Evolutionary conservation across 2,888 invertebrate species (phyloP).

Genomic region (Drosophila mettleri): DNA sequence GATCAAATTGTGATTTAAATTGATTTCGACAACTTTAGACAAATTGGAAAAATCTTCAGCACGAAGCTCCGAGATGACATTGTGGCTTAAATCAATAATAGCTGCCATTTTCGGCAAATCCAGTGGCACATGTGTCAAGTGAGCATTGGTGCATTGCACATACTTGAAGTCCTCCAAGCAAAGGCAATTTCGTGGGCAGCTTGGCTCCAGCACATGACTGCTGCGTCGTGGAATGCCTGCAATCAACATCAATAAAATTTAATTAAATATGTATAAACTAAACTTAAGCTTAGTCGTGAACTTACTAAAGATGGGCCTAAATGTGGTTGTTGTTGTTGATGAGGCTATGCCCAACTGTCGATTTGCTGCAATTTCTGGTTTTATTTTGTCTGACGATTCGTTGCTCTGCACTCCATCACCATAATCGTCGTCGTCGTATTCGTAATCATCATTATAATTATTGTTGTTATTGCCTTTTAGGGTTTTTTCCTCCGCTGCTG

Average conservation of each 20-base stretch:
- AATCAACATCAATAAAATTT: neutral
- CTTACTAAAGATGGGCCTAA: slow-evolving; percentile 72
- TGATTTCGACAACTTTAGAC: slow-evolving; percentile 80
- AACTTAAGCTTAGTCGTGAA: neutral
- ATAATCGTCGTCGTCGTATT: slow-evolving; percentile 68
- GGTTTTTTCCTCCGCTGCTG: slow-evolving; percentile 62
- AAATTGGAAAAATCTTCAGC: slow-evolving; percentile 79
- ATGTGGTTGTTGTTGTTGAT: slow-evolving; percentile 70
- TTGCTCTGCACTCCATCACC: slow-evolving; percentile 53
- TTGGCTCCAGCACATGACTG: slow-evolving; percentile 80
- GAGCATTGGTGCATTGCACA: slow-evolving; percentile 86
- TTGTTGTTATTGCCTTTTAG: slow-evolving; percentile 51
- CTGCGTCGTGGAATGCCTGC: slow-evolving; percentile 79
- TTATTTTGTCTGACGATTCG: slow-evolving; percentile 12
- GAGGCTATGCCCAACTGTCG: slow-evolving; percentile 48
- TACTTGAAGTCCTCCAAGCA: slow-evolving; percentile 82
- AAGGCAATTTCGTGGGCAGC: slow-evolving; percentile 82
- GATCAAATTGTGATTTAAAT: slow-evolving; percentile 80
- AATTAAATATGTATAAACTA: neutral
- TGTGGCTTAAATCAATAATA: slow-evolving; percentile 83
- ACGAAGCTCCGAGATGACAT: slow-evolving; percentile 79
- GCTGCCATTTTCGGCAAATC: slow-evolving; percentile 81
- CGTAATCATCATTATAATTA: slow-evolving; percentile 50
- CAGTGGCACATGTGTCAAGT: slow-evolving; percentile 86
- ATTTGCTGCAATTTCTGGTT: slow-evolving; percentile 62